Conservation (phyloP, 64 coral and sea anemone species). For the Actinia equina region DNA sequence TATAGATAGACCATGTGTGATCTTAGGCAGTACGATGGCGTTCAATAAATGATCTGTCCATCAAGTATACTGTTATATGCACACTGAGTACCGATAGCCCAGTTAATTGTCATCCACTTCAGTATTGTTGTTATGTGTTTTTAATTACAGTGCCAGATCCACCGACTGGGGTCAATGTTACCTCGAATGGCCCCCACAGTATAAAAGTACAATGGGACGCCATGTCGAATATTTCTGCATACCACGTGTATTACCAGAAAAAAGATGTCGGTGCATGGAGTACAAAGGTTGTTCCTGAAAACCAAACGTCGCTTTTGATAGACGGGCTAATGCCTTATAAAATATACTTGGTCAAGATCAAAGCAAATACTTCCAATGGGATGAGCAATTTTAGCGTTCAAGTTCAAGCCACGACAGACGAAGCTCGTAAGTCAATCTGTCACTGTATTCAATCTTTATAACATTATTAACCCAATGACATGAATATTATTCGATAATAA, state of each 20-base stretch:
- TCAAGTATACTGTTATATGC: too few species aligned
- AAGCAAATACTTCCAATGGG: not conserved
- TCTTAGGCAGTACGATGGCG: too few species aligned
- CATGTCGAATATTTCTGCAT: not conserved
- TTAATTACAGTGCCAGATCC: not conserved
- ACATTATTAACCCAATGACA: too few species aligned
- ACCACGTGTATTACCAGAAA: not conserved
- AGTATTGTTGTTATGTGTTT: not conserved
- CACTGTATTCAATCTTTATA: too few species aligned
- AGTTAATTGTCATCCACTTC: too few species aligned
- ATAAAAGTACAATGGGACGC: not conserved
- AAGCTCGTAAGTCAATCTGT: not conserved
- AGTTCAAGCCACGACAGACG: not conserved
- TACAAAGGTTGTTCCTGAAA: not conserved
- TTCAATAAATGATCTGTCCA: too few species aligned
- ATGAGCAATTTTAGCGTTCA: not conserved
- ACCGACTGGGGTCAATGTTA: not conserved
- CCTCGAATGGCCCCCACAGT: not conserved
- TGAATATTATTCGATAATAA: too few species aligned
- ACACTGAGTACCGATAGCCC: too few species aligned
- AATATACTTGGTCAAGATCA: not conserved
- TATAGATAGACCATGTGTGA: too few species aligned
- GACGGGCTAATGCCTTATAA: not conserved
- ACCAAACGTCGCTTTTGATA: not conserved
- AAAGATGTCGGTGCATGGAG: not conserved